phyloP scores from a whole-genome alignment of 2,888 invertebrate species.

The Drymonia ruficornis region DNA sequence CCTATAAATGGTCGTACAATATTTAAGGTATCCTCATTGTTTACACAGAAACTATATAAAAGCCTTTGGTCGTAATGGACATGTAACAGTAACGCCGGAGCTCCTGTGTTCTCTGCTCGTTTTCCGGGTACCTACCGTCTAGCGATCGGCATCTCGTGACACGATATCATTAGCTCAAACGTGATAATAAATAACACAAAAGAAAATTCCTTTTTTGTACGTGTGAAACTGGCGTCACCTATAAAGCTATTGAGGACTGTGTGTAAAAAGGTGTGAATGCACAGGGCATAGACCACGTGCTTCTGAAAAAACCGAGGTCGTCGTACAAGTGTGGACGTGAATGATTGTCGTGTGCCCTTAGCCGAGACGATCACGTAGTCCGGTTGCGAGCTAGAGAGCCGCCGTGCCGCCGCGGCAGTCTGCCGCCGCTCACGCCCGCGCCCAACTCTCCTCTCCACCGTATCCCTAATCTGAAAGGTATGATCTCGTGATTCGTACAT shows the following conservation, averaged over 20 bases:
- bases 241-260: constrained; percentile 31
- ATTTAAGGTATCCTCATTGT: constrained; percentile 49
- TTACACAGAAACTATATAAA: constrained; percentile 62
- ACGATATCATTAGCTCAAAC: constrained; percentile 44
- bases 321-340: constrained; percentile 48
- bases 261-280: constrained; percentile 24
- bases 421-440: constrained; percentile 46
- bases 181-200: constrained; percentile 56
- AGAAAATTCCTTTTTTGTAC: constrained; percentile 44
- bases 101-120: constrained; percentile 39
- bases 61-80: constrained; percentile 45
- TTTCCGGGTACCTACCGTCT: constrained; percentile 33
- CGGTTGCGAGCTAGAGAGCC: constrained; percentile 43
- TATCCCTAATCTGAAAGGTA: constrained; percentile 65
- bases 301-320: constrained; percentile 59
- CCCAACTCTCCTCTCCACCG: constrained; percentile 56
- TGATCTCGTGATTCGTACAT: constrained; percentile 62
- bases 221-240: constrained; percentile 34
- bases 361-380: constrained; percentile 59
- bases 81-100: constrained; percentile 49
- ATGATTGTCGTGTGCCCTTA: constrained; percentile 59
- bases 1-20: constrained; percentile 35
- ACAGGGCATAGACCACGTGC: constrained; percentile 43
- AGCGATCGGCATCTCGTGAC: constrained; percentile 41
- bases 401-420: constrained; percentile 53